These are phyloP conservation scores for Dallia pectoralis DNA, from an alignment of 2,797 vertebrate genomes.

Conservation along the genomic window DNA sequence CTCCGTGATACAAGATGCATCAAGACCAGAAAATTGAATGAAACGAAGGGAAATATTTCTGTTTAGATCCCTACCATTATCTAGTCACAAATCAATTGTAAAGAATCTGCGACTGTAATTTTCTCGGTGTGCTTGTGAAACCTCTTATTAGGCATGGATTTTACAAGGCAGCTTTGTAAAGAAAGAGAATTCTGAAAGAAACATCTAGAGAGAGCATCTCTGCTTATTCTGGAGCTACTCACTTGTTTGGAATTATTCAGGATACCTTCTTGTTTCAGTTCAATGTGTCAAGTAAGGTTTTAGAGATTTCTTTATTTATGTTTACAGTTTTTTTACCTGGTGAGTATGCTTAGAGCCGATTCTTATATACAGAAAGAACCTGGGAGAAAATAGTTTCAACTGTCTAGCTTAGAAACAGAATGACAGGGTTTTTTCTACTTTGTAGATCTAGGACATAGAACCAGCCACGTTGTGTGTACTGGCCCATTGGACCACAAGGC, in stretches of 20 bases:
- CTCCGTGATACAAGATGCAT: not conserved
- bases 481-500: too few species aligned
- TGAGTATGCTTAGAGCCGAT: too few species aligned
- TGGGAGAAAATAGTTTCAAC: too few species aligned
- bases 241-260: not conserved
- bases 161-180: not conserved
- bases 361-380: too few species aligned
- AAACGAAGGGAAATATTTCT: not conserved
- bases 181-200: not conserved
- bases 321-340: too few species aligned
- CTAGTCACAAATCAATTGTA: constrained; percentile 1
- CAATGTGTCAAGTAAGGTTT: not conserved
- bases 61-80: constrained; percentile 1
- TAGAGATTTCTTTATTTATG: not conserved
- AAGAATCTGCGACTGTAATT: not conserved
- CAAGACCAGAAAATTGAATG: not conserved
- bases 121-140: not conserved
- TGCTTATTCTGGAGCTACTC: not conserved
- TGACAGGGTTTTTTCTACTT: too few species aligned
- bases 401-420: too few species aligned
- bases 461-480: too few species aligned
- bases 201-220: not conserved
- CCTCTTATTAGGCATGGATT: not conserved
- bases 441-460: too few species aligned
- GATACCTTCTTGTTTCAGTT: not conserved